Evolutionary conservation across 64 coral and sea anemone species (phyloP).

Genomic region (Acropora tenuis): DNA sequence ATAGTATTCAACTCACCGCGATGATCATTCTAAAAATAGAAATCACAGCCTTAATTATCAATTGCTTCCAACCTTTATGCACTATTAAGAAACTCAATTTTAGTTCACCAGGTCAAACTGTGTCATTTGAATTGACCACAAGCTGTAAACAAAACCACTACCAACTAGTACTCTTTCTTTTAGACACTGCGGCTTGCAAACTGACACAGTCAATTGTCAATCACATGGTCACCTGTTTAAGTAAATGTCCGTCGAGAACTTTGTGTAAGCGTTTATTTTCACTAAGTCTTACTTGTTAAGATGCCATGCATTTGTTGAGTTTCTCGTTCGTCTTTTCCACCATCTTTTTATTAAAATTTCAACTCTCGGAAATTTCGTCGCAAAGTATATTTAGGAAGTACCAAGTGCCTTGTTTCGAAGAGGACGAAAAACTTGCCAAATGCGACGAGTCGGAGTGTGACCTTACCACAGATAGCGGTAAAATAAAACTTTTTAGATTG

Average conservation of each 20-base stretch:
- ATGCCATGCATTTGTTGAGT: background rate
- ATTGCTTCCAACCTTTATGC: too few species aligned
- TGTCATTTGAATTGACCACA: background rate
- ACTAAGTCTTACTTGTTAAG: background rate
- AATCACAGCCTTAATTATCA: too few species aligned
- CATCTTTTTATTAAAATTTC: background rate
- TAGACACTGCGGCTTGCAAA: background rate
- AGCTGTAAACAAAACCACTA: background rate
- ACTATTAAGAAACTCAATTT: background rate
- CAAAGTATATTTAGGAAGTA: background rate
- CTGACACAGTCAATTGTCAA: background rate
- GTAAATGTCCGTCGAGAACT: background rate
- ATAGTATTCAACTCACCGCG: too few species aligned
- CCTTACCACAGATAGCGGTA: background rate
- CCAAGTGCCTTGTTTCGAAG: constrained; percentile 4
- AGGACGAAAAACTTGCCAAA: background rate
- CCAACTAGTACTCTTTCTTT: background rate
- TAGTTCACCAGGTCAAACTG: background rate
- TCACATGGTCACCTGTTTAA: background rate
- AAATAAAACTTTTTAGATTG: background rate
- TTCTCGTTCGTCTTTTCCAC: background rate
- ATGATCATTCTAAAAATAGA: too few species aligned
- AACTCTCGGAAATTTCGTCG: background rate
- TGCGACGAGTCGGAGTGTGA: background rate
- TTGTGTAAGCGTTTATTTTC: background rate